Base-by-base conservation (phyloP, 2,113 vertebrate species). In the Melanotaenia duboulayi region DNA sequence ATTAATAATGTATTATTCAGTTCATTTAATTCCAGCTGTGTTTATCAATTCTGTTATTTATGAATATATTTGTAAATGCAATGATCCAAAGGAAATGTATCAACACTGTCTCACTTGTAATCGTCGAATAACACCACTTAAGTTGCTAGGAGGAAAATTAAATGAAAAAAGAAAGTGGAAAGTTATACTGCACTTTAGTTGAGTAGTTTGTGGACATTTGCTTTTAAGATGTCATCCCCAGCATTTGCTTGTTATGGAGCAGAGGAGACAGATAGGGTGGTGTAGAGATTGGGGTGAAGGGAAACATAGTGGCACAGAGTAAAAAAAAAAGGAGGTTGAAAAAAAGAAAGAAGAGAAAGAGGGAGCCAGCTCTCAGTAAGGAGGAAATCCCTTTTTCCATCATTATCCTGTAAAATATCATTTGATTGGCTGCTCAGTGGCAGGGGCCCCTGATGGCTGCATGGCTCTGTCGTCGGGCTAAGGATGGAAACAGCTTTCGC, bases 341-440 rank as follows among this genome's bases (percentile, higher is more conserved):
- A 46, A 35, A 35, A 7, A 11, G 16, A 56, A 9, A 28, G 48
- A 42, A 58, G 22, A 65, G 35, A 68, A 46, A 24, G 25, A 71
- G 11, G 28, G 71, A 54, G 46, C 56, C 64, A 64, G 74, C 57
- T 68, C 54, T 79, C 71, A 72, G 66, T 59, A 75, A 72, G 83
- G 74, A 93, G 91, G 89, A 90, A 91, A 93, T 87, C 88, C 92
- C 71, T 77, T 1, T 89, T 82, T 2, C 89, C 86, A 96, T 97
- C 94, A 95, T 96, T 96, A 97, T 94, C 92, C 89, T 83, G 92
- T 90, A 94, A 95, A 94, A 87, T 94, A 89, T 89, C 6, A 67
- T 91, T 89, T 93, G 95, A 95, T 93, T 95, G 95, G 96, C 93
- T 92, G 87, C 93, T 92, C 86, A 0, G 74, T 80, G 94, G 94